These are phyloP conservation scores for Colletes latitarsis DNA, from an alignment of 1,140 invertebrate genomes.

Conservation along the genomic window DNA sequence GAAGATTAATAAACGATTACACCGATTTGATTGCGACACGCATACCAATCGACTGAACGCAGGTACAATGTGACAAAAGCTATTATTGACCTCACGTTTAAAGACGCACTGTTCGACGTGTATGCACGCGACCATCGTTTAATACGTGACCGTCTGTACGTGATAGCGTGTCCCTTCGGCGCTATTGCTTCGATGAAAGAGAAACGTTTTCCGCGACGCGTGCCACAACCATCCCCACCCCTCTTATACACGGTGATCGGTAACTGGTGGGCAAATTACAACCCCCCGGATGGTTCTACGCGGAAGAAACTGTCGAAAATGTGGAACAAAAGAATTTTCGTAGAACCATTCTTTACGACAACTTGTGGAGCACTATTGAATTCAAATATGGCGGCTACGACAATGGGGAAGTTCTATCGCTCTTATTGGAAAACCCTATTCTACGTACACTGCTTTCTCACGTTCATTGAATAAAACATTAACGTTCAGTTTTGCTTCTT, in stretches of 20 bases:
- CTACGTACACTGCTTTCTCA: too few relatives aligned
- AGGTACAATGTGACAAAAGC: neutral
- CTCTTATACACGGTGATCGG: slow-evolving; percentile 14
- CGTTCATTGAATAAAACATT: too few relatives aligned
- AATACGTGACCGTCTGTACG: slow-evolving; percentile 23
- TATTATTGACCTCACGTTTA: slow-evolving; percentile 35
- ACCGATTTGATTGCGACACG: slow-evolving; percentile 25
- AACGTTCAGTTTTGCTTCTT: too few relatives aligned
- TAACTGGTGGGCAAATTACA: too few relatives aligned
- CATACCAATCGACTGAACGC: slow-evolving; percentile 10
- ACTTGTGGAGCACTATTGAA: too few relatives aligned
- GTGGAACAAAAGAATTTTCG: too few relatives aligned
- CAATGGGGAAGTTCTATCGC: too few relatives aligned
- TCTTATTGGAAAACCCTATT: too few relatives aligned
- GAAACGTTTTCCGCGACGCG: slow-evolving; percentile 59
- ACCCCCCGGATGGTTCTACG: too few relatives aligned
- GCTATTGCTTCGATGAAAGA: slow-evolving; percentile 57
- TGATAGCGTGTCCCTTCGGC: slow-evolving; percentile 45
- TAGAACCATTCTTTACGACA: too few relatives aligned
- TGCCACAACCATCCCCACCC: slow-evolving; percentile 51
- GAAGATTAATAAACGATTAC: slow-evolving; percentile 36
- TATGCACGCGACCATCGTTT: slow-evolving; percentile 6
- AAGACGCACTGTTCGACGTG: neutral
- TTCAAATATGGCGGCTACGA: too few relatives aligned
- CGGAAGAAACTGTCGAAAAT: too few relatives aligned